Conservation (phyloP, 2,888 invertebrate genomes). For the Lycaena phlaeas region DNA sequence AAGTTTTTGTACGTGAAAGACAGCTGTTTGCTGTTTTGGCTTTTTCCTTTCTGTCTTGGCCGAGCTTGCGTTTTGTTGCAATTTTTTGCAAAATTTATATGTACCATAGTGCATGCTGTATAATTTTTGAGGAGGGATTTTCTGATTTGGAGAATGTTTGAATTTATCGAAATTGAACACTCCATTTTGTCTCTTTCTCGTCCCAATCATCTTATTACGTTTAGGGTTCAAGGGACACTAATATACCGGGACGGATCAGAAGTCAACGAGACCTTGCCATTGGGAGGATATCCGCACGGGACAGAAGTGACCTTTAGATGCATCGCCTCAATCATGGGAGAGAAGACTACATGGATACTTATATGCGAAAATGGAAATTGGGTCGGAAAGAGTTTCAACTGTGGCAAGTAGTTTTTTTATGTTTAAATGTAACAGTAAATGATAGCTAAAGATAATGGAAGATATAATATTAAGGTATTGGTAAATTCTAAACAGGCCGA, state of each 20-base stretch:
- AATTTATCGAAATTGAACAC: constrained; percentile 15
- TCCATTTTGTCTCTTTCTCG: constrained; percentile 9
- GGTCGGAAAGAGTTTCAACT: constrained; percentile 85
- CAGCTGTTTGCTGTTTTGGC: constrained; percentile 56
- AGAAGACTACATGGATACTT: constrained; percentile 88
- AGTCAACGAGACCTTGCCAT: constrained; percentile 74
- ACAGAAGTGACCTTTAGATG: constrained; percentile 89
- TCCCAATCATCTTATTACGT: constrained; percentile 16
- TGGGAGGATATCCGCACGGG: constrained; percentile 83
- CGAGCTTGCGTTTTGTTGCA: constrained; percentile 60
- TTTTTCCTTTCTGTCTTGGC: constrained; percentile 61
- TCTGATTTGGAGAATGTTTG: constrained; percentile 15
- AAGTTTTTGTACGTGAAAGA: constrained; percentile 35
- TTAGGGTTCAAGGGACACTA: constrained; percentile 83
- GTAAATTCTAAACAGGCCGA: too few relatives aligned
- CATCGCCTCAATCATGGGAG: constrained; percentile 85
- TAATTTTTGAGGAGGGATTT: constrained; percentile 13
- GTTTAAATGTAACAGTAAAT: too few relatives aligned
- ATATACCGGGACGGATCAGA: constrained; percentile 82
- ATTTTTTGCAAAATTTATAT: constrained; percentile 29
- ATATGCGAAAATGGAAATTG: constrained; percentile 88
- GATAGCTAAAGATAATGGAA: too few relatives aligned
- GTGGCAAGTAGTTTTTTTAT: constrained; percentile 75
- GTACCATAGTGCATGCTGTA: constrained; percentile 51
- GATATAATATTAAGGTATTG: too few relatives aligned